Conservation (phyloP, 2,113 vertebrate species). For the Mormyrus iriodes region DNA sequence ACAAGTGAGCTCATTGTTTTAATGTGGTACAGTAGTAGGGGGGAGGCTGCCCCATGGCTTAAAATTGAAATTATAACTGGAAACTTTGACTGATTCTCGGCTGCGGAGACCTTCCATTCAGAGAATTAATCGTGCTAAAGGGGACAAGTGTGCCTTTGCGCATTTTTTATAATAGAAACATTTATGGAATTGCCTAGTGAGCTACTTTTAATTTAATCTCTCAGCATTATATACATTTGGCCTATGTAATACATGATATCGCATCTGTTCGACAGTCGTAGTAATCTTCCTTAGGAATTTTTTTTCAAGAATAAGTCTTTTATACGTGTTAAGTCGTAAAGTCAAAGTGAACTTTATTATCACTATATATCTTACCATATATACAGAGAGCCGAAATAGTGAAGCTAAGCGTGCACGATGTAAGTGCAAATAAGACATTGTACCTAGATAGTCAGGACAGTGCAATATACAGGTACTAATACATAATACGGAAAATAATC, state of each 20-base stretch:
- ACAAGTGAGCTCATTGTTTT: background rate
- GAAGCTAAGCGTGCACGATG: background rate
- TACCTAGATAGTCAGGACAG: background rate
- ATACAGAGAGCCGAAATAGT: background rate
- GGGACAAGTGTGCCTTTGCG: background rate
- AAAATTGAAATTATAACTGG: background rate
- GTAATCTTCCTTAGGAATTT: background rate
- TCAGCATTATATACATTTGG: background rate
- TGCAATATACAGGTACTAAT: background rate
- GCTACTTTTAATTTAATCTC: background rate
- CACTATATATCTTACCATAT: background rate
- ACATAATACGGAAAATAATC: background rate
- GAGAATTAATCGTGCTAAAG: background rate
- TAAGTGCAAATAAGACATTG: background rate
- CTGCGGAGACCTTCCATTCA: background rate
- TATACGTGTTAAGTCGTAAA: background rate
- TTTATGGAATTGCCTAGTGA: background rate
- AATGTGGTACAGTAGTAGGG: background rate
- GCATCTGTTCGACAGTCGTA: background rate
- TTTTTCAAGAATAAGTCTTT: background rate
- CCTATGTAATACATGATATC: background rate
- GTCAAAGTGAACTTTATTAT: background rate
- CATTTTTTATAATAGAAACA: background rate
- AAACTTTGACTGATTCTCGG: background rate
- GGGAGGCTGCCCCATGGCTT: background rate